These are phyloP conservation scores for Emberiza fucata DNA, from an alignment of 2,113 vertebrate genomes.

Conservation along the genomic window DNA sequence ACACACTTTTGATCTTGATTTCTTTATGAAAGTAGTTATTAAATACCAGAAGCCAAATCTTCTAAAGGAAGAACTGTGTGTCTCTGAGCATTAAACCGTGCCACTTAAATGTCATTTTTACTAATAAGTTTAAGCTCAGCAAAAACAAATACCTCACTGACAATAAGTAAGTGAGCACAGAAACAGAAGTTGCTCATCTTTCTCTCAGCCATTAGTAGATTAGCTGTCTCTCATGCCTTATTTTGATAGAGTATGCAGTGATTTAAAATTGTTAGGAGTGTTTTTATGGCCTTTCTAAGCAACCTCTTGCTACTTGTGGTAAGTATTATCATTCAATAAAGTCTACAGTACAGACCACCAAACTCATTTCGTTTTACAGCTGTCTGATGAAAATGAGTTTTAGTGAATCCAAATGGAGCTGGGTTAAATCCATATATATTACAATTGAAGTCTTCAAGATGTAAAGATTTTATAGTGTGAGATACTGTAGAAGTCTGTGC, in stretches of 20 bases:
- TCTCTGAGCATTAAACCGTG: not conserved
- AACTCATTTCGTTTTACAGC: constrained; percentile 62
- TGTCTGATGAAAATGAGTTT: constrained; percentile 71
- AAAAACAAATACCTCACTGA: constrained; percentile 38
- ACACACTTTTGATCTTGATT: not conserved
- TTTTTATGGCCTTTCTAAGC: constrained; percentile 6
- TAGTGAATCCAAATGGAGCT: constrained; percentile 64
- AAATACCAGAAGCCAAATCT: not conserved
- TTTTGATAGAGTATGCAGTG: not conserved
- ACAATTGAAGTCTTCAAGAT: constrained; percentile 60
- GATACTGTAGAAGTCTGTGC: constrained; percentile 3
- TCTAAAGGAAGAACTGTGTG: not conserved
- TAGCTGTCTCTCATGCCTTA: constrained; percentile 38
- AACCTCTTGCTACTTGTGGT: constrained; percentile 44
- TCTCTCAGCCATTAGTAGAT: constrained; percentile 47
- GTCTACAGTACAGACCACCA: constrained; percentile 61
- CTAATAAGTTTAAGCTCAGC: not conserved
- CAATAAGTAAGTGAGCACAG: constrained; percentile 55
- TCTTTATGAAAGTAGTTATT: not conserved
- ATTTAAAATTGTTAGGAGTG: constrained; percentile 4
- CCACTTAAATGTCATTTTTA: not conserved
- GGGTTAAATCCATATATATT: constrained; percentile 68
- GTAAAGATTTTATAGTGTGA: constrained; percentile 62
- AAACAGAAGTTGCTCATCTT: constrained; percentile 31
- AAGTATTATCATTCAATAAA: constrained; percentile 43